These are phyloP conservation scores for Drosophila vallismaia DNA, from an alignment of 2,888 invertebrate genomes.

Conservation along the genomic window DNA sequence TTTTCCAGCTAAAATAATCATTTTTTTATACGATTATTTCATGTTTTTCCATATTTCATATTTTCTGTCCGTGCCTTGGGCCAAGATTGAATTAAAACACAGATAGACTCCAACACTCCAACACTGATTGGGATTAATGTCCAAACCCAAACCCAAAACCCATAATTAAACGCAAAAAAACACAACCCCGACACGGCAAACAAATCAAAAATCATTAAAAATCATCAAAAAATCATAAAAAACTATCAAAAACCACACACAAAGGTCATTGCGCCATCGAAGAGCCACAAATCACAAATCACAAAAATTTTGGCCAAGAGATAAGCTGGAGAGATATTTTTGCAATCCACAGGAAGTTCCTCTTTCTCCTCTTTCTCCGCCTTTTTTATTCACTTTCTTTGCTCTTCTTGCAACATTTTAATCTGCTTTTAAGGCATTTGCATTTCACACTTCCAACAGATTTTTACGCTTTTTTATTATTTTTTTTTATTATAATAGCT, in stretches of 20 bases:
- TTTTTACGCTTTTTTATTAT: constrained; percentile 24
- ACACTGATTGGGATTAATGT: constrained; percentile 31
- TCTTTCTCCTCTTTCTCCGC: background rate
- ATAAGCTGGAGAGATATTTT: background rate
- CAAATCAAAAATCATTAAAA: constrained; percentile 8
- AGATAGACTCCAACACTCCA: constrained; percentile 9
- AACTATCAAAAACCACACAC: constrained; percentile 19
- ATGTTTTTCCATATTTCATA: too few species aligned
- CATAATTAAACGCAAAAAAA: constrained; percentile 49
- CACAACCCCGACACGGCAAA: constrained; percentile 23
- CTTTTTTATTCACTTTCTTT: constrained; percentile 42
- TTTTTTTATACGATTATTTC: too few species aligned
- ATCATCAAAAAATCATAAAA: too few species aligned
- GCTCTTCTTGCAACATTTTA: background rate
- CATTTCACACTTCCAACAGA: constrained; percentile 39
- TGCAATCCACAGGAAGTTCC: constrained; percentile 5
- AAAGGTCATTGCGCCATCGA: constrained; percentile 66
- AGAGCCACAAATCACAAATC: constrained; percentile 6
- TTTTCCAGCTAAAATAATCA: too few species aligned
- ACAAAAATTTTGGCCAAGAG: constrained; percentile 4
- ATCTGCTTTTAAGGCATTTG: background rate
- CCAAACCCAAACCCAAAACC: constrained; percentile 44
- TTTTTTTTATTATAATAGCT: constrained; percentile 32
- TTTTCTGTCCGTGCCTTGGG: constrained; percentile 17
- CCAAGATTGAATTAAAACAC: constrained; percentile 16